Percentiles rank a stretch among this genome's conserved stretches.
phyloP scores from a whole-genome alignment of 1,140 invertebrate species.

The Ceratosolen solmsi region DNA sequence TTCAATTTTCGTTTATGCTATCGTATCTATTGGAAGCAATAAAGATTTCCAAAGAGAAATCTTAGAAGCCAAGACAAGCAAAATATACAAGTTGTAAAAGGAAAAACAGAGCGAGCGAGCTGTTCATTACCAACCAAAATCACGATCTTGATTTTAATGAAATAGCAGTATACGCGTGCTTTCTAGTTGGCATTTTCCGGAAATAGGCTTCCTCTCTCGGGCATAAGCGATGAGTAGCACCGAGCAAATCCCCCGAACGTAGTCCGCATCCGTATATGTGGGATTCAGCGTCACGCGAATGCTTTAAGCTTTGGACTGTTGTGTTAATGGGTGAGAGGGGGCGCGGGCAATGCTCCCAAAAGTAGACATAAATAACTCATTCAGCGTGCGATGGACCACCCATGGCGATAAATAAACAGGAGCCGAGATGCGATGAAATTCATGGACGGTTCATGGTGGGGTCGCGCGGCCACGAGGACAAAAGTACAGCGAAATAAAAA shows the following conservation, averaged over 20 bases:
- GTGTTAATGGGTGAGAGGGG: not conserved
- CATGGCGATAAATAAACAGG: constrained; percentile 36
- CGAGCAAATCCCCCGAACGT: not conserved
- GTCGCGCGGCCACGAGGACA: not conserved
- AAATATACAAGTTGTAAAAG: not conserved
- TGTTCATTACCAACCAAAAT: not conserved
- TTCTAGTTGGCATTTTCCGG: not conserved
- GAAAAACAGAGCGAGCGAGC: not conserved
- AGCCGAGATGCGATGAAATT: constrained; percentile 20
- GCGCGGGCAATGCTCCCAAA: not conserved
- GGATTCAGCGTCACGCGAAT: not conserved
- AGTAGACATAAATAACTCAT: constrained; percentile 42
- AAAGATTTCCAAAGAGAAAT: too few relatives aligned
- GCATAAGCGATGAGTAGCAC: not conserved
- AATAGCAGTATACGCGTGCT: not conserved
- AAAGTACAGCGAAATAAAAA: constrained; percentile 24
- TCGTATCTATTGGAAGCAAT: too few relatives aligned
- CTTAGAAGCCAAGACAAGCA: too few relatives aligned
- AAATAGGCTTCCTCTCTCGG: not conserved
- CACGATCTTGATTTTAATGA: not conserved
- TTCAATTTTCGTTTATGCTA: too few relatives aligned
- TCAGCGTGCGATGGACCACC: not conserved
- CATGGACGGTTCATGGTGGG: not conserved
- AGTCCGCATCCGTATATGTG: not conserved
- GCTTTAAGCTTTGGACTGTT: constrained; percentile 36